phyloP scores from a whole-genome alignment of 2,113 vertebrate species.

The Apteryx owenii region DNA sequence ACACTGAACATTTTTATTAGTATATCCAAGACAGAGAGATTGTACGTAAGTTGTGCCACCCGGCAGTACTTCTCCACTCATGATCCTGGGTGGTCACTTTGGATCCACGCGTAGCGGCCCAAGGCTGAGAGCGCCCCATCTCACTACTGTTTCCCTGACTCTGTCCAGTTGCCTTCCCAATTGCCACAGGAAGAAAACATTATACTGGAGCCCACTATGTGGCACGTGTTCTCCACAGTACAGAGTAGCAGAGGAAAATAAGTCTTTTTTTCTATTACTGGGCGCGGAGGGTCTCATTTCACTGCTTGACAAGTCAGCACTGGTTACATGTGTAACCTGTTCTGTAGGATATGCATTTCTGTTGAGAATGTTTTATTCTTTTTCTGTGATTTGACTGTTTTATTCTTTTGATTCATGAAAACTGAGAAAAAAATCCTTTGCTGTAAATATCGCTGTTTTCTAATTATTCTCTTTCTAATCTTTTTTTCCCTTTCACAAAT shows the following conservation, averaged over 20 bases:
- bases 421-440: slow-evolving; percentile 72
- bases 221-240: accelerated
- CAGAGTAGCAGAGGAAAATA: neutral
- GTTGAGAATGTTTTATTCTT: slow-evolving; percentile 31
- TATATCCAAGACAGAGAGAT: neutral
- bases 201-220: neutral
- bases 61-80: neutral
- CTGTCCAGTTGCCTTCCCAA: neutral
- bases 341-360: neutral
- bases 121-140: neutral
- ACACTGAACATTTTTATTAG: neutral
- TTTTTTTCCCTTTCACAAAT: slow-evolving; percentile 82
- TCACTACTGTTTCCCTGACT: neutral
- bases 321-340: neutral
- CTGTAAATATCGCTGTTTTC: slow-evolving; percentile 81
- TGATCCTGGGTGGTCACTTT: too few species aligned
- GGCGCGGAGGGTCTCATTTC: neutral
- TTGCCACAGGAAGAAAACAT: neutral
- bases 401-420: slow-evolving; percentile 71
- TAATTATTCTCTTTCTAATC: slow-evolving; percentile 82
- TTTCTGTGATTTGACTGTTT: slow-evolving; percentile 52
- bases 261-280: neutral
- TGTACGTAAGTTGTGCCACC: neutral
- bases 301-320: neutral
- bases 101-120: neutral